Conservation (phyloP, 2,797 vertebrate species). For the Saguinus oedipus region DNA sequence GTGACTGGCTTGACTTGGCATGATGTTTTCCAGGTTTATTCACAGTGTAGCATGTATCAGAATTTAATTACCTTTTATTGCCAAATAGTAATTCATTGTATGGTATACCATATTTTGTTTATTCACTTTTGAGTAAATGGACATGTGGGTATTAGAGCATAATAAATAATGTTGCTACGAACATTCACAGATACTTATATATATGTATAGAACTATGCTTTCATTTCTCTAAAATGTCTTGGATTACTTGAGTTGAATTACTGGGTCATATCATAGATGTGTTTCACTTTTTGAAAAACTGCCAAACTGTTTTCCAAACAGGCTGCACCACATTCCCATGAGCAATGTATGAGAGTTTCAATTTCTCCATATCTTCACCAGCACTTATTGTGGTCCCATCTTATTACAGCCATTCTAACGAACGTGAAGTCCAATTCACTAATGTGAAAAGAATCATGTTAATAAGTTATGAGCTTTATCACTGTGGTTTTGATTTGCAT, state of each 20-base stretch:
- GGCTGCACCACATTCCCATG: neutral
- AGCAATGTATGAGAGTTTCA: neutral
- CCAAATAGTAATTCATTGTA: neutral
- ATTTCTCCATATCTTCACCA: neutral
- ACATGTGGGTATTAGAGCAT: neutral
- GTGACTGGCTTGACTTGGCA: neutral
- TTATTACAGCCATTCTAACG: neutral
- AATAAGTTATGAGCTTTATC: neutral
- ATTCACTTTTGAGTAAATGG: neutral
- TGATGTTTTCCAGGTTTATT: neutral
- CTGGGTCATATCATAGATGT: neutral
- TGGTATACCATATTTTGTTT: neutral
- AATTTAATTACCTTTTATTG: neutral
- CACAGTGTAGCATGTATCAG: neutral
- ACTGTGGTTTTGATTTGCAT: neutral
- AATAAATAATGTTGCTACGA: neutral
- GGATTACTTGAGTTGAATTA: neutral
- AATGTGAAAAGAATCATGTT: no score
- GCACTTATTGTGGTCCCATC: neutral
- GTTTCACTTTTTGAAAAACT: conserved; percentile 15
- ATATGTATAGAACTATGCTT: neutral
- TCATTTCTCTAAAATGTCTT: neutral
- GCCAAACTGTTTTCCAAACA: neutral
- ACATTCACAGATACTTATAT: neutral
- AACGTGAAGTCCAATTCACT: neutral